phyloP scores from a whole-genome alignment of 1,140 invertebrate species.

The Neuroterus valhalla region DNA sequence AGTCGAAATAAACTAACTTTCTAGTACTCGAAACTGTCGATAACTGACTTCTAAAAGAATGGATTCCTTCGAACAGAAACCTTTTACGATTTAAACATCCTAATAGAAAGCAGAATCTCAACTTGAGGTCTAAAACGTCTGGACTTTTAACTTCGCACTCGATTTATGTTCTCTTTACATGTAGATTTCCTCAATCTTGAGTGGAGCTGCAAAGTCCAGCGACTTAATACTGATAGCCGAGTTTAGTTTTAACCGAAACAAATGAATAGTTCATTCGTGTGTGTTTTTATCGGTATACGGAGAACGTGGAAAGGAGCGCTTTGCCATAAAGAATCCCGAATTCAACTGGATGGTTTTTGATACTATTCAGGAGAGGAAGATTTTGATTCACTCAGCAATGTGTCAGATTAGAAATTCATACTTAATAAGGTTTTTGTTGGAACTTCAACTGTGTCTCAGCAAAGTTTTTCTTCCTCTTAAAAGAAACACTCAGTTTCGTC shows the following conservation, averaged over 20 bases:
- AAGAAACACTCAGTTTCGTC: too few relatives aligned
- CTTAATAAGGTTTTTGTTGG: too few relatives aligned
- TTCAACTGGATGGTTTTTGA: constrained; percentile 7
- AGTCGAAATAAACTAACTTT: neutral
- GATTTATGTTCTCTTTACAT: constrained; percentile 39
- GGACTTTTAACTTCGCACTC: constrained; percentile 70
- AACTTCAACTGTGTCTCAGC: too few relatives aligned
- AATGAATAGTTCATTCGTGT: constrained; percentile 35
- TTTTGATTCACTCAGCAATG: too few relatives aligned
- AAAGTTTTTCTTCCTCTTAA: too few relatives aligned
- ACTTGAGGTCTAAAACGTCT: constrained; percentile 47
- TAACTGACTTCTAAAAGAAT: constrained; percentile 17
- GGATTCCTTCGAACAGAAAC: constrained; percentile 11
- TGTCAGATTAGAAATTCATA: too few relatives aligned
- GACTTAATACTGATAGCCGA: constrained; percentile 35
- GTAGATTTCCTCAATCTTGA: constrained; percentile 51
- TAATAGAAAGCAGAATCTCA: constrained; percentile 31
- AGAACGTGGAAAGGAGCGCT: neutral
- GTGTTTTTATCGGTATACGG: neutral
- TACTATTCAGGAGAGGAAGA: constrained; percentile 19
- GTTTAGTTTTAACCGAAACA: constrained; percentile 37
- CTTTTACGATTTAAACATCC: constrained; percentile 32
- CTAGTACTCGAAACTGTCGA: constrained; percentile 32
- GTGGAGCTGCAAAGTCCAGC: constrained; percentile 70
- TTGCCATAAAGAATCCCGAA: neutral